These are phyloP conservation scores for Notodonta dromedarius DNA, from an alignment of 2,888 invertebrate species.

Conservation along the genomic window DNA sequence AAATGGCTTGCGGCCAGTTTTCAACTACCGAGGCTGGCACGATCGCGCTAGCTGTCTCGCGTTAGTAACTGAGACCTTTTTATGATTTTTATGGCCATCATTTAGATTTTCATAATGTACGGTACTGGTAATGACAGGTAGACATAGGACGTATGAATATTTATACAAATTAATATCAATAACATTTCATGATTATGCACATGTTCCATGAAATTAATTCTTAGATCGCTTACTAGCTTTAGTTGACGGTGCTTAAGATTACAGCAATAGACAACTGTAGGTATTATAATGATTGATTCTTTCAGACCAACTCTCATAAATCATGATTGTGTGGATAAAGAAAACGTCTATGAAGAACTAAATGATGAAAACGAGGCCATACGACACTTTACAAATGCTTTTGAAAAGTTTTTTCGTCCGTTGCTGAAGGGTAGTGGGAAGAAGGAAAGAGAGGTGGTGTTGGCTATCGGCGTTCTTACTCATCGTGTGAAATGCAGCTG, in stretches of 20 bases:
- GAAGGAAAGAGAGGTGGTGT: too few relatives aligned
- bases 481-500: neutral
- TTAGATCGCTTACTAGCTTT: too few relatives aligned
- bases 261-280: too few relatives aligned
- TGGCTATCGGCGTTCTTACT: too few relatives aligned
- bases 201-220: too few relatives aligned
- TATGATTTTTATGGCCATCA: neutral
- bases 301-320: neutral
- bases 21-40: too few relatives aligned
- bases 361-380: too few relatives aligned
- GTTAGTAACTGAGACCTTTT: neutral
- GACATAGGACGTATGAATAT: neutral
- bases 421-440: too few relatives aligned
- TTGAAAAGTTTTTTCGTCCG: neutral
- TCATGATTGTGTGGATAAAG: neutral
- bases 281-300: too few relatives aligned
- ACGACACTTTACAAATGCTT: neutral
- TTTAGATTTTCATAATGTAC: neutral
- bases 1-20: too few relatives aligned
- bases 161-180: neutral
- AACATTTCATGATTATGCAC: neutral
- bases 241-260: too few relatives aligned
- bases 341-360: too few relatives aligned
- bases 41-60: neutral
- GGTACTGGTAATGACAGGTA: neutral